Evolutionary conservation across 2,113 vertebrate genomes (phyloP), one percentile per base, ranked within the genome.

Genomic region (Anguilla japonica): DNA sequence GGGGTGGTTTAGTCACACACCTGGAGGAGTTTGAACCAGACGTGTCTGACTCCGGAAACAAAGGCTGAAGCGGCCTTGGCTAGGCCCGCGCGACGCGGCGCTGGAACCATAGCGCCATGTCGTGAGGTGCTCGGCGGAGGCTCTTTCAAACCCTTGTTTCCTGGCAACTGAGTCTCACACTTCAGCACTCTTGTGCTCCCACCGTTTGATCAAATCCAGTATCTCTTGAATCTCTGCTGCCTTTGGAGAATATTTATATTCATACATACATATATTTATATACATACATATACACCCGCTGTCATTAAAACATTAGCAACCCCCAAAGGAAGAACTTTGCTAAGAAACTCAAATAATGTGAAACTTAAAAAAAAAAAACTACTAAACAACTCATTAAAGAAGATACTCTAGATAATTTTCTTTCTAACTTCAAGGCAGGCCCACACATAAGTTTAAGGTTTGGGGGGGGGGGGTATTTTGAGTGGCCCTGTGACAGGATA

Each of bases 41-140:
- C 85, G 71, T 60, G 75, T 90, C 88, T 90, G 91, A 91, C 89
- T 94, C 89, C 87, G 46, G 14, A 29, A 34, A 84, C 82, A 83
- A 41, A 16, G 75, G 87, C 92, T 91, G 87, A 88, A 92, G 93
- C 34, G 26, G 85, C 87, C 89, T 87, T 83, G 53, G 53, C 88
- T 87, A 89, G 88, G 88, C 86, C 87, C 46, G 87, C 88, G 85
- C 89, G 86, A 91, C 90, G 88, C 71, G 34, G 1, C 34, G 89
- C 71, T 86, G 67, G 18, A 84, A 56, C 87, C 85, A 89, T 53
- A 87, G 67, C 71, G 34, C 34, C n/a, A n/a, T 43, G 88, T 84
- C 91, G 87, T 82, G 87, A 90, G 82, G 89, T 86, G 80, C 87
- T 79, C 2, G 53, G 87, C 78, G 89, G 85, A 67, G 75, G 40